Percentiles rank a stretch among this genome's conserved stretches.
These are phyloP conservation scores for Leptopilina clavipes DNA, from an alignment of 1,140 invertebrate species.

Conservation along the genomic window DNA sequence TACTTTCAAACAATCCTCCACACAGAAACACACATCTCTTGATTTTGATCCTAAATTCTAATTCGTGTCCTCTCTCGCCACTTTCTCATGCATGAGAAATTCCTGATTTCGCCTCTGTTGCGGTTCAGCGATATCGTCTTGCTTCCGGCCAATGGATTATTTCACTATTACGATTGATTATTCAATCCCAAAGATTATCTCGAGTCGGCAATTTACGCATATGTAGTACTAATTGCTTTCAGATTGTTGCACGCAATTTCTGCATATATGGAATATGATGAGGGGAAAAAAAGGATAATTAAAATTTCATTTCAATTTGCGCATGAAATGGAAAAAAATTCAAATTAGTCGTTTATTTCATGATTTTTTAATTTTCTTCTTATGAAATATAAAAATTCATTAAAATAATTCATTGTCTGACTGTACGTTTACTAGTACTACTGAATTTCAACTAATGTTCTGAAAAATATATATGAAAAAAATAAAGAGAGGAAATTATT, in stretches of 20 bases:
- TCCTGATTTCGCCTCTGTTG: not conserved
- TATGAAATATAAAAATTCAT: no score
- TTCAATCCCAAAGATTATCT: constrained; percentile 16
- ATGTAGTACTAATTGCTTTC: constrained; percentile 12
- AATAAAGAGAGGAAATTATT: no score
- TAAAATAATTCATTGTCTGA: not conserved
- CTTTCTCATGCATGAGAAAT: constrained; percentile 19
- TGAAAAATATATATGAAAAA: no score
- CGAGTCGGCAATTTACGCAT: constrained; percentile 8
- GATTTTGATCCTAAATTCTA: constrained; percentile 31
- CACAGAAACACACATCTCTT: not conserved
- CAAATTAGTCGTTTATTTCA: no score
- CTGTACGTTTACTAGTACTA: not conserved
- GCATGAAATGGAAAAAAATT: no score
- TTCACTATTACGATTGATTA: not conserved
- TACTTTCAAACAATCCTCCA: not conserved
- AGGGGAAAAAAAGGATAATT: not conserved
- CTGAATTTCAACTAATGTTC: not conserved
- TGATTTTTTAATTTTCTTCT: no score
- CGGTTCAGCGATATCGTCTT: not conserved
- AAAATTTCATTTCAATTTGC: no score
- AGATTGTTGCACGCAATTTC: constrained; percentile 5
- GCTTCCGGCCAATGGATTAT: constrained; percentile 26
- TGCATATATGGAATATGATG: not conserved
- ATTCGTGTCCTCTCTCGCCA: not conserved